Percentiles rank a stretch among this genome's conserved stretches.
These are phyloP conservation scores for Silurus aristotelis DNA, from an alignment of 2,797 vertebrate species.

Conservation along the genomic window DNA sequence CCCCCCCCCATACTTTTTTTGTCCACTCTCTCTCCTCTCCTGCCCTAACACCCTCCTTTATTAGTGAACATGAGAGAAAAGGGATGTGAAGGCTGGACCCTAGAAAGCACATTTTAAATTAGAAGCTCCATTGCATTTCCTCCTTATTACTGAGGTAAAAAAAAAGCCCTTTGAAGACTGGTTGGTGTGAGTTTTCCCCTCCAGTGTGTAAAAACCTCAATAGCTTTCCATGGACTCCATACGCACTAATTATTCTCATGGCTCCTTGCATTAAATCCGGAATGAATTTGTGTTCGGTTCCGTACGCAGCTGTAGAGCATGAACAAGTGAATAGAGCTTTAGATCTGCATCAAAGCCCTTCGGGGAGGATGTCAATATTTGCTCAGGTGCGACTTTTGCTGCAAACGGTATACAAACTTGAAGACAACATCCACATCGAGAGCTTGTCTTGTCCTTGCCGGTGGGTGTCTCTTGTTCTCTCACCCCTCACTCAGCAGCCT, in stretches of 20 bases:
- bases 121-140: conserved; percentile 39
- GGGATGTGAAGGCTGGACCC: conserved; percentile 31
- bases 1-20: conserved; percentile 8
- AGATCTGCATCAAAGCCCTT: conserved; percentile 55
- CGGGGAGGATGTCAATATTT: conserved; percentile 66
- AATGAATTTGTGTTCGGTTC: conserved; percentile 7
- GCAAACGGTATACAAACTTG: conserved; percentile 42
- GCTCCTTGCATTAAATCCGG: conserved; percentile 27
- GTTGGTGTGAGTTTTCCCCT: conserved; percentile 9
- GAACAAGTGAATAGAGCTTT: background rate
- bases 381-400: conserved; percentile 65
- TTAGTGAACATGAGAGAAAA: conserved; percentile 44
- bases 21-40: conserved; percentile 32
- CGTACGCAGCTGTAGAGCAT: background rate
- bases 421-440: conserved; percentile 44
- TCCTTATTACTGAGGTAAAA: conserved; percentile 18
- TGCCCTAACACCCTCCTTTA: conserved; percentile 38
- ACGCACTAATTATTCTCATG: conserved; percentile 29
- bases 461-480: conserved; percentile 42
- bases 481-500: conserved; percentile 38
- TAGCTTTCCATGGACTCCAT: conserved; percentile 14
- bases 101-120: conserved; percentile 42
- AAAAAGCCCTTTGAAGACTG: conserved; percentile 47
- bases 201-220: conserved; percentile 27
- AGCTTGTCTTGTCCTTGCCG: conserved; percentile 52